Base-by-base conservation (phyloP, 2,888 invertebrate species). In the Cataglyphis altisquamis region DNA sequence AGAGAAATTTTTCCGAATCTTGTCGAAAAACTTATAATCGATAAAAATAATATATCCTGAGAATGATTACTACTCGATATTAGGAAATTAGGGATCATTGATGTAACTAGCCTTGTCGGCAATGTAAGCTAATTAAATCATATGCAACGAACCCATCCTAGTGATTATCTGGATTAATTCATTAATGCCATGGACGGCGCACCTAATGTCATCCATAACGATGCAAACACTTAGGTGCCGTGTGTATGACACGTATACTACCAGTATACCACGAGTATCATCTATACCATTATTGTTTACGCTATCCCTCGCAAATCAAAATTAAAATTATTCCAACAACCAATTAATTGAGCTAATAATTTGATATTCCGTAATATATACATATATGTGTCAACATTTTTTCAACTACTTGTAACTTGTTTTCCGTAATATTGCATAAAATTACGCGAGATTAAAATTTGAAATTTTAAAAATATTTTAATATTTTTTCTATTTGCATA, bases 91-190 rank as follows among this genome's bases (percentile, higher is more conserved):
- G 9, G 52, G 39, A 29, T 57, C 15, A 68, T 36, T 60, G 25
- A 70, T 45, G 18, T 25, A 78, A 70, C 32, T 78, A 62, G 62
- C 36, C 70, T 78, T 60, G 45, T 45, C 60, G 45, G 36, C n/a
- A 32, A 48, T 60, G 45, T 70, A 36, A n/a, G 45, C 36, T 78
- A 70, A 78, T 78, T 78, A 70, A 78, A 78, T 78, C 78, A 70
- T 60, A 70, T 25, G 45, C 68, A 36, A 78, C 70, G 70, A 78
- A 36, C 45, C 55, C 41, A 66, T 66, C 66, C 66, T 60, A 68
- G 60, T 78, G 78, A 70, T 78, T 78, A 68, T 68, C 70, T 70
- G 68, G 60, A 78, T 78, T 78, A 78, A 78, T 78, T 78, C 68
- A 78, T 78, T 78, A 78, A 78, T 68, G 78, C 60, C 21, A 78